These are phyloP conservation scores for Meteorus colon DNA, from an alignment of 2,888 invertebrate species.

Conservation along the genomic window DNA sequence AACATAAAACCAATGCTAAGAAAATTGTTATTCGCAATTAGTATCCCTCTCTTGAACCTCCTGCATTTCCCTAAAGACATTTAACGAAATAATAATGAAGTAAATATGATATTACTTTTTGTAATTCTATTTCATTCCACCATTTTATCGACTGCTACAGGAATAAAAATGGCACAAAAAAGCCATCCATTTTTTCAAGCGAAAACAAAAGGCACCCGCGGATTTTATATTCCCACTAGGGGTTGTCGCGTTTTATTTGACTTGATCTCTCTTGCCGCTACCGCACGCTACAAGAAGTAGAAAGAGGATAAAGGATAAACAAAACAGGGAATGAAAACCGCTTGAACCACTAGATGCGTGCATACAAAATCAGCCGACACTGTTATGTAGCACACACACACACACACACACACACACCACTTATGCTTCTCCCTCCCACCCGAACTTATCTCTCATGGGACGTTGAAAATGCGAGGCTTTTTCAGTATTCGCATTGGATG, in stretches of 20 bases:
- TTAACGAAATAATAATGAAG: too few species aligned
- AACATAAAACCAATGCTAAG: too few species aligned
- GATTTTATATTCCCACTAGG: conserved; percentile 19
- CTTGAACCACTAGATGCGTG: conserved; percentile 41
- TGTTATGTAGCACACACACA: background rate
- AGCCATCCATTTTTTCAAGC: background rate
- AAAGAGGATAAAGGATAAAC: conserved; percentile 20
- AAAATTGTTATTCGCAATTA: background rate
- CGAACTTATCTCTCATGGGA: conserved; percentile 26
- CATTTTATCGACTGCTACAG: background rate
- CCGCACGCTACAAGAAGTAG: conserved; percentile 11
- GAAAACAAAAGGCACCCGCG: conserved; percentile 13
- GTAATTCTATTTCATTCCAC: background rate
- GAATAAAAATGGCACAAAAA: background rate
- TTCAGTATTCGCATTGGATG: conserved; percentile 28
- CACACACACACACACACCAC: background rate
- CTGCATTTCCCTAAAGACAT: too few species aligned
- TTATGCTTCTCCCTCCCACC: background rate
- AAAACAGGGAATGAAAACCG: conserved; percentile 28
- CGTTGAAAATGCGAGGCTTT: conserved; percentile 18
- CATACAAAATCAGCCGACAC: conserved; percentile 42
- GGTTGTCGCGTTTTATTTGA: conserved; percentile 26
- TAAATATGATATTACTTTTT: background rate
- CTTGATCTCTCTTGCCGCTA: conserved; percentile 24
- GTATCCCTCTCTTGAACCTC: background rate